Conservation (phyloP, 2,797 vertebrate species). For the Carcharodon carcharias region DNA sequence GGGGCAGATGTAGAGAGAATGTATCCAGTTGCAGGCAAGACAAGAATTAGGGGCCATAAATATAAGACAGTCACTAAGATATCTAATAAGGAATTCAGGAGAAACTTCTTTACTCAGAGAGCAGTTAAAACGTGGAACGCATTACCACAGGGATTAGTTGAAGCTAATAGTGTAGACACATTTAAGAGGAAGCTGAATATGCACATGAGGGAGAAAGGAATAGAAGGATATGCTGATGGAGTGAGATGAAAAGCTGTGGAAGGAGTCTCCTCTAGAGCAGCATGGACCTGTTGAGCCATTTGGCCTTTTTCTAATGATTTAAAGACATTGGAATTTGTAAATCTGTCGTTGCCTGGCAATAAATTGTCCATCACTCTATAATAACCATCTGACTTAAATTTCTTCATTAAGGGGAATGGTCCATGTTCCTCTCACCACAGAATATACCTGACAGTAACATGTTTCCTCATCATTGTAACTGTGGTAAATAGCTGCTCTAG, state of each 20-base stretch:
- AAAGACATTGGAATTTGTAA: background rate
- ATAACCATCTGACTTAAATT: background rate
- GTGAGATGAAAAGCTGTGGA: background rate
- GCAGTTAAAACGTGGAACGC: background rate
- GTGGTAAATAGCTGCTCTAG: background rate
- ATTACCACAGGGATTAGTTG: background rate
- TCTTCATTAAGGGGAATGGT: background rate
- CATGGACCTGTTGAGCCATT: background rate
- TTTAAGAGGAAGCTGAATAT: background rate
- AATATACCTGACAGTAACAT: background rate
- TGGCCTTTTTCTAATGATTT: background rate
- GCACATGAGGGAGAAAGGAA: background rate
- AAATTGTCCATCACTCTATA: background rate
- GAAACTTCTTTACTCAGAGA: background rate
- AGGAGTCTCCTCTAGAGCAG: background rate
- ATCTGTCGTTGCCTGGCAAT: background rate
- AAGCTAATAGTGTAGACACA: background rate
- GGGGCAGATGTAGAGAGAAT: background rate
- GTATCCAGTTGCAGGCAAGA: background rate
- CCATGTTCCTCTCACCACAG: background rate
- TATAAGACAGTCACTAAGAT: background rate
- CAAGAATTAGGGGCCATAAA: background rate
- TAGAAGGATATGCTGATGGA: background rate
- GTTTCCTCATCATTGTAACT: background rate
- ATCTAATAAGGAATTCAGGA: background rate